Conservation (phyloP, 2,888 invertebrate species). For the Acheta domesticus region DNA sequence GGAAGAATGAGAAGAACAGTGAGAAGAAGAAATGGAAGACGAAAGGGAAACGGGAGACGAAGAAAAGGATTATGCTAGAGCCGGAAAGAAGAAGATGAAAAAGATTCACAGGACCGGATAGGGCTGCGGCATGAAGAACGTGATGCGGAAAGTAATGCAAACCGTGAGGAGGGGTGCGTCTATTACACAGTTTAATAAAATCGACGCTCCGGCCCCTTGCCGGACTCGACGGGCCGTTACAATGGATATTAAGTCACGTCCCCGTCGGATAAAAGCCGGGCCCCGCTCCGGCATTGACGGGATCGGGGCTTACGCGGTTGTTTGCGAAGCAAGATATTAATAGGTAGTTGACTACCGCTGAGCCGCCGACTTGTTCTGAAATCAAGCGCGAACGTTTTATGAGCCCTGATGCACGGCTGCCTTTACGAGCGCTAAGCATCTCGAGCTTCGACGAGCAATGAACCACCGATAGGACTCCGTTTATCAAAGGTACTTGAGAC, state of each 20-base stretch:
- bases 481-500: too few species aligned
- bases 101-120: too few species aligned
- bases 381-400: background rate
- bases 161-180: background rate
- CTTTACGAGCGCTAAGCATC: background rate
- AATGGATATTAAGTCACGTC: background rate
- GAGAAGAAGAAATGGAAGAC: too few species aligned
- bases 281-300: background rate
- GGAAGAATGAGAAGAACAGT: too few species aligned
- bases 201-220: background rate
- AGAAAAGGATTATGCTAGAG: too few species aligned
- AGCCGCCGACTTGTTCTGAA: background rate
- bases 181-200: background rate
- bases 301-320: background rate
- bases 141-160: background rate
- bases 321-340: constrained; percentile 10
- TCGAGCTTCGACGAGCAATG: background rate
- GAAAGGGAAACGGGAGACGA: too few species aligned
- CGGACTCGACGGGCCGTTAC: background rate
- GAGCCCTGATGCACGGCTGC: background rate
- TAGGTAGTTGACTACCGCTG: background rate
- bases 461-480: background rate
- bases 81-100: too few species aligned
- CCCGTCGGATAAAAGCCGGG: background rate
- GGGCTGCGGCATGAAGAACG: background rate